Evolutionary conservation across 1,140 invertebrate genomes (phyloP).

Genomic region (Pseudomyrmex concolor): DNA sequence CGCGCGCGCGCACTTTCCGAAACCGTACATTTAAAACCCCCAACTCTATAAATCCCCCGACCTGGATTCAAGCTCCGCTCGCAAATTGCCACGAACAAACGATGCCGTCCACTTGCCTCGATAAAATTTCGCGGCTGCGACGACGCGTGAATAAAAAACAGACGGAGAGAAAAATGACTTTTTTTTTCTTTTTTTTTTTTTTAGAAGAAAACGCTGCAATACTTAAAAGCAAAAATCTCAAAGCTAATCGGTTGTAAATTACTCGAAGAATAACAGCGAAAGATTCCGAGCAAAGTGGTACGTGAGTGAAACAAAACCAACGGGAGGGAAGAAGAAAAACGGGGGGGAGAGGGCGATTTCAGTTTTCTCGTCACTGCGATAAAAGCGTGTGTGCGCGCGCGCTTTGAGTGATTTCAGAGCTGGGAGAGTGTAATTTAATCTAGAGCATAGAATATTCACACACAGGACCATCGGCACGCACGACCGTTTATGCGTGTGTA

Average conservation of each 20-base stretch:
- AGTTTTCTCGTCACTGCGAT: constrained; percentile 3
- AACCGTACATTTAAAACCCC: constrained; percentile 57
- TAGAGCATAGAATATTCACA: constrained; percentile 43
- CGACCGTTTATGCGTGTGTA: neutral
- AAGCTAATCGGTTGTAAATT: neutral
- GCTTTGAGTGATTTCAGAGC: constrained; percentile 20
- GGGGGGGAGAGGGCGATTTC: no score
- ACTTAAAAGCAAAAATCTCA: neutral
- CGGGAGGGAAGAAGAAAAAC: neutral
- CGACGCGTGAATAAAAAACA: constrained; percentile 44
- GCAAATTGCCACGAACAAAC: constrained; percentile 56
- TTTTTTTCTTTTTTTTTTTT: no score
- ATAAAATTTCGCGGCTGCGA: constrained; percentile 46
- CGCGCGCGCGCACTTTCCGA: constrained; percentile 52
- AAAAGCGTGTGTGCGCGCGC: constrained; percentile 12
- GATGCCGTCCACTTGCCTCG: constrained; percentile 39
- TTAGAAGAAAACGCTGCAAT: neutral
- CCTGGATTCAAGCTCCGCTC: constrained; percentile 47
- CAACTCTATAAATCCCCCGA: constrained; percentile 43
- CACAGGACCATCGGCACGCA: constrained; percentile 32
- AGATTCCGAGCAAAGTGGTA: no score
- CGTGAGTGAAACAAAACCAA: neutral
- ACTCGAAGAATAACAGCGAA: no score
- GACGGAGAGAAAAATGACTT: constrained; percentile 9
- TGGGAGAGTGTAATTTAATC: constrained; percentile 47